Percentiles rank a stretch among this genome's conserved stretches.
Conservation (phyloP, 2,797 vertebrate species). For the Heteromormyrus szaboi region DNA sequence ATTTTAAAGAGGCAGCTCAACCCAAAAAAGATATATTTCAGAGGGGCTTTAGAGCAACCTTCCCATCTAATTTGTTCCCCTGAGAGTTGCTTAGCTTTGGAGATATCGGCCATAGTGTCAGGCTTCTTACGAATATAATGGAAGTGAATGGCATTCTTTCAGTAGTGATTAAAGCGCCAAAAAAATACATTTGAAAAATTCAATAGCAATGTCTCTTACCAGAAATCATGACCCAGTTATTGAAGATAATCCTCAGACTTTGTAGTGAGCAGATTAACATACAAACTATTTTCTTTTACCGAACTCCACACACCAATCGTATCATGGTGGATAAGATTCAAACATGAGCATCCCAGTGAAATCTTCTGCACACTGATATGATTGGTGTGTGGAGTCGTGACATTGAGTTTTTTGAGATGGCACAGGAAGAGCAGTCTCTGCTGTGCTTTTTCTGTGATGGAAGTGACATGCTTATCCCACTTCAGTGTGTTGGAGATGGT, state of each 20-base stretch:
- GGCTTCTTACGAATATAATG: not conserved
- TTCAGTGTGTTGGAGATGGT: not conserved
- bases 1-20: conserved; percentile 11
- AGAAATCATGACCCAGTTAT: not conserved
- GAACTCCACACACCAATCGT: not conserved
- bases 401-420: not conserved
- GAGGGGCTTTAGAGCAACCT: not conserved
- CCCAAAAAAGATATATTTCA: not conserved
- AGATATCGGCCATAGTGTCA: not conserved
- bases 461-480: not conserved
- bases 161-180: not conserved
- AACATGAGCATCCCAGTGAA: not conserved
- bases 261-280: not conserved
- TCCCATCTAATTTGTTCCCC: not conserved
- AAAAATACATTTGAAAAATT: not conserved
- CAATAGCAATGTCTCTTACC: not conserved
- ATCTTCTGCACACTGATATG: not conserved
- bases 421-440: not conserved
- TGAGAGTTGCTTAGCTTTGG: not conserved
- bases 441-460: not conserved
- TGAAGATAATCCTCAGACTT: not conserved
- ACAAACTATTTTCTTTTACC: not conserved
- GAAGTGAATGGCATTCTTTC: not conserved
- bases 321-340: not conserved
- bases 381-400: not conserved